phyloP scores from a whole-genome alignment of 2,797 vertebrate species.

The Peromyscus melanophrys region DNA sequence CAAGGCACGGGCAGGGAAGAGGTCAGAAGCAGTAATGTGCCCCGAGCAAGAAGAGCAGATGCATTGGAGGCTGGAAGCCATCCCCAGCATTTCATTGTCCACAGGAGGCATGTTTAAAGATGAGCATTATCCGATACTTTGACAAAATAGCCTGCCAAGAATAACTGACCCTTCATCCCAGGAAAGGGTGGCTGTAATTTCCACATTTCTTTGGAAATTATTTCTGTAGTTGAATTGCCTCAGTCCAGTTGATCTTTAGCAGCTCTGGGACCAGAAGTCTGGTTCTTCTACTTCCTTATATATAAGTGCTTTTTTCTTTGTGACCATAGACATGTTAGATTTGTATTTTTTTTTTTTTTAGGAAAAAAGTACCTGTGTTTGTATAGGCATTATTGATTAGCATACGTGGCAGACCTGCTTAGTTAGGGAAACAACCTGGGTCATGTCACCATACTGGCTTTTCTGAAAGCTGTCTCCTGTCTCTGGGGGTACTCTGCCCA shows the following conservation, averaged over 20 bases:
- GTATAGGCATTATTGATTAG: not conserved
- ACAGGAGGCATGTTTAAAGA: conserved; percentile 77
- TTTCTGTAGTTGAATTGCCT: conserved; percentile 39
- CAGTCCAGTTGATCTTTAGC: conserved; percentile 18
- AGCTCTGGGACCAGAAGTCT: not conserved
- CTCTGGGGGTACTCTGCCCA: not conserved
- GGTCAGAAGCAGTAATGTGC: conserved; percentile 79
- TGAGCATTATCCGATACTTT: conserved; percentile 50
- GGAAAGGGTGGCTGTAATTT: conserved; percentile 23
- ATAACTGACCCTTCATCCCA: conserved; percentile 37
- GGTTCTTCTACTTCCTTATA: not conserved
- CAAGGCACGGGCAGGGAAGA: conserved; percentile 77
- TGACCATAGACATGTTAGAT: not conserved
- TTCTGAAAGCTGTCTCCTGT: not conserved
- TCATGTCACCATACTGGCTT: not conserved
- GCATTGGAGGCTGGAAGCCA: conserved; percentile 75
- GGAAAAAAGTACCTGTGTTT: not conserved
- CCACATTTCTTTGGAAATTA: conserved; percentile 48
- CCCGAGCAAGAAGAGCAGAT: conserved; percentile 76
- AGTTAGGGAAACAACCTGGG: not conserved
- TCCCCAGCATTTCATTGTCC: conserved; percentile 74
- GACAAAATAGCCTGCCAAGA: conserved; percentile 70
- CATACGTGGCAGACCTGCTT: not conserved
- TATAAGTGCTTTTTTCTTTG: not conserved
- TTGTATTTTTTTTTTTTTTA: conserved; percentile 33